Percentiles rank a stretch among this genome's conserved stretches.
These are phyloP conservation scores for Hanleya hanleyi DNA, from an alignment of 2,888 invertebrate species.

Conservation along the genomic window DNA sequence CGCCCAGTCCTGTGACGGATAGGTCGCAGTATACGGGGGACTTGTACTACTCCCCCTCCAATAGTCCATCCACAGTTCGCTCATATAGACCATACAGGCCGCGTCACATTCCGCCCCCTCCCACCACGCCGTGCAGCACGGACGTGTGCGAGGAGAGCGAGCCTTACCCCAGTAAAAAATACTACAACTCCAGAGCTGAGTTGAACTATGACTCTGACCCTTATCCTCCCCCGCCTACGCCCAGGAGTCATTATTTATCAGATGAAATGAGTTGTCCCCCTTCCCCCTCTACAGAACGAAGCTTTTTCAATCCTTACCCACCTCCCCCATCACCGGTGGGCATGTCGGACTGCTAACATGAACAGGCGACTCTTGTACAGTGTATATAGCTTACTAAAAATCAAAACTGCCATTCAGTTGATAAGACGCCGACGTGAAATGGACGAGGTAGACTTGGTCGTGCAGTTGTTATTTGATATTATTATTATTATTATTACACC, in stretches of 20 bases:
- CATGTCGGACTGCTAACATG: conserved; percentile 64
- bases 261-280: conserved; percentile 76
- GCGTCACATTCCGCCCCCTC: conserved; percentile 84
- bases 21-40: conserved; percentile 68
- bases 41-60: conserved; percentile 61
- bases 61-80: conserved; percentile 65
- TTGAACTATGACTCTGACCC: conserved; percentile 81
- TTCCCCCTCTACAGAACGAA: conserved; percentile 80
- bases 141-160: conserved; percentile 86
- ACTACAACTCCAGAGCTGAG: conserved; percentile 65
- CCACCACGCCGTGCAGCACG: conserved; percentile 91
- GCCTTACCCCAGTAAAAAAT: conserved; percentile 57
- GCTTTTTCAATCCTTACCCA: conserved; percentile 86
- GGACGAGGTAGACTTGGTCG: background rate
- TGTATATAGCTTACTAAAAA: background rate
- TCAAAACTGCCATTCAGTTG: background rate
- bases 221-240: conserved; percentile 85
- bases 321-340: conserved; percentile 88
- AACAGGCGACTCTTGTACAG: background rate
- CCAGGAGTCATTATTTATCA: conserved; percentile 84
- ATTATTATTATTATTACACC: too few species aligned
- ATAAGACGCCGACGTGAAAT: background rate
- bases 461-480: background rate
- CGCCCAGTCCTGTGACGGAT: conserved; percentile 87
- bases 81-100: conserved; percentile 82